Base-by-base conservation (phyloP, 2,888 invertebrate species). In the Thelaira solivaga region DNA sequence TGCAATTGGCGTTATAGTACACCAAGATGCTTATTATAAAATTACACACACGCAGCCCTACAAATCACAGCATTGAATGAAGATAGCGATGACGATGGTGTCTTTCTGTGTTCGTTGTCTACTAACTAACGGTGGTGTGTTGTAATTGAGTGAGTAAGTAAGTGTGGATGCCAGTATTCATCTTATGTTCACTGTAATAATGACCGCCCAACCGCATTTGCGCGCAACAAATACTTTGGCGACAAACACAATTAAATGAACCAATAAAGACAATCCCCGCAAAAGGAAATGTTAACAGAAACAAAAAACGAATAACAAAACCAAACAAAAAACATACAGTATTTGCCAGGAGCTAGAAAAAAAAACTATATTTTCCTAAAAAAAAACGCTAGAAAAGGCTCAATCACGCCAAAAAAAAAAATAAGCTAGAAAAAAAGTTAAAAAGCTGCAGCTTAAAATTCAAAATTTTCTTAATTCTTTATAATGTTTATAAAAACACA, bases 201-300 rank as follows among this genome's bases (percentile, higher is more conserved):
- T 73, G 41, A 73, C 73, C 73, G 74, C 74, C 67, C 74, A 74
- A 74, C 74, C 74, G 74, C 74, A 74, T 67, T 36, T 67, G 67
- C 51, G 59, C 67, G 43, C 41, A 74, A 29, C 67, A 61, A 59
- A 53, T 51, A 61, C 59, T 59, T 43, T 4, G 26, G 51, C 20
- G 47, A 36, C 43, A 59, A 65, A 29, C 36, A 57, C 43, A 6
- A 51, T 45, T 53, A 26, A 74, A 51, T 16, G 26, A 59, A 45
- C 74, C 74, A 74, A 74, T 74, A 22, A 53, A 53, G 29, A 45
- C 36, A 31, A 51, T 36, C 43, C 36, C 24, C n/a, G 18, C 18
- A n/a, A 67, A 61, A 59, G 36, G 16, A 43, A 67, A 45, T 6
- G 16, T 13, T n/a, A 36, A 36, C 26, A 22, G 6, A 47, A 10